Percentiles rank a stretch among this genome's conserved stretches.
Evolutionary conservation across 2,113 vertebrate genomes (phyloP).

Genomic region (Hippoglossus stenolepis): DNA sequence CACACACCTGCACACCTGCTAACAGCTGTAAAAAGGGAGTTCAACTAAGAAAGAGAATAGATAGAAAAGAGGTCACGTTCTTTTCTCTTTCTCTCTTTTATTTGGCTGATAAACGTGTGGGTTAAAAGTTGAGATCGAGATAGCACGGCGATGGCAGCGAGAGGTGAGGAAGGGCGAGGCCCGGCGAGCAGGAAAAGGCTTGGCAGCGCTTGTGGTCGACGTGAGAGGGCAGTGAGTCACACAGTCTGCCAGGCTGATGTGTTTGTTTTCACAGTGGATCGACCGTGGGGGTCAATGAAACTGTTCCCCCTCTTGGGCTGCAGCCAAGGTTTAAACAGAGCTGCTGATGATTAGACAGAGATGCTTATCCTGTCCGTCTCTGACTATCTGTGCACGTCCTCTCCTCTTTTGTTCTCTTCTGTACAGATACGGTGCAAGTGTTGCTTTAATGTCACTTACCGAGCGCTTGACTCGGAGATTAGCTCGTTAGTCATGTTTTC

Average conservation of each 20-base stretch:
- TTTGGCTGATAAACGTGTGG: neutral
- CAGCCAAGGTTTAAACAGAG: conserved; percentile 44
- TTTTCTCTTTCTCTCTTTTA: neutral
- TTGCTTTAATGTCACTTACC: conserved; percentile 45
- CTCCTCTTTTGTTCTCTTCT: conserved; percentile 40
- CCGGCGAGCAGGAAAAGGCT: conserved; percentile 52
- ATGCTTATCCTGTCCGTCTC: conserved; percentile 34
- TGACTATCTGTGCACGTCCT: conserved; percentile 22
- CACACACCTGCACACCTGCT: no score
- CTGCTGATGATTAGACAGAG: conserved; percentile 51
- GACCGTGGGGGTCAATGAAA: conserved; percentile 53
- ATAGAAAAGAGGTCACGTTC: no score
- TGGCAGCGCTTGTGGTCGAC: conserved; percentile 11
- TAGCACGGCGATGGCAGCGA: conserved; percentile 15
- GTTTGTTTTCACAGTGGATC: conserved; percentile 60
- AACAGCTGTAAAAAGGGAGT: no score
- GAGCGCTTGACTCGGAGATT: conserved; percentile 24
- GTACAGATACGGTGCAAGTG: conserved; percentile 10
- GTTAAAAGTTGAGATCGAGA: conserved; percentile 56
- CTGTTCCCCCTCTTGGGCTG: conserved; percentile 44
- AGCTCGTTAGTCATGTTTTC: neutral
- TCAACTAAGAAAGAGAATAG: no score
- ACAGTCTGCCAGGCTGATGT: conserved; percentile 36
- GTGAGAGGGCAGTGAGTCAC: conserved; percentile 58
- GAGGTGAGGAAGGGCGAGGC: conserved; percentile 53